phyloP scores from a whole-genome alignment of 2,797 vertebrate species.

The Notoglanidium macrostoma region DNA sequence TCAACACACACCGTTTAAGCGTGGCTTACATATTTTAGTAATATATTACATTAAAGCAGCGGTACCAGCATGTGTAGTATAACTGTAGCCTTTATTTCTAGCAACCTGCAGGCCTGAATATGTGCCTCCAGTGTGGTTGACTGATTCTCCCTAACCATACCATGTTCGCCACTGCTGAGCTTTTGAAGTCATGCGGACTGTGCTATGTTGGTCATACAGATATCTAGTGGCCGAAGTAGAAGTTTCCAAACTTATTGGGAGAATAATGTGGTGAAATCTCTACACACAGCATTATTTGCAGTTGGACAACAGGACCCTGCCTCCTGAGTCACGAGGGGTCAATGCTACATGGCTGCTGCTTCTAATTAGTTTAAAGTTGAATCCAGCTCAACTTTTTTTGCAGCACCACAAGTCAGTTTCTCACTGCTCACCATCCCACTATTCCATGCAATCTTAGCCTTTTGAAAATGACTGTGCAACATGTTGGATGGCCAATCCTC shows the following conservation, averaged over 20 bases:
- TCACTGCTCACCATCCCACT: not conserved
- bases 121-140: not conserved
- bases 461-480: not conserved
- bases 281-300: not conserved
- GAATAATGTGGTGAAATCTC: not conserved
- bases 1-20: not conserved
- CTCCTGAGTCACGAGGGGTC: not conserved
- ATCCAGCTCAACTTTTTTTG: not conserved
- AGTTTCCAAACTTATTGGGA: not conserved
- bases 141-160: not conserved
- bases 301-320: not conserved
- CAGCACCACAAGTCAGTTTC: not conserved
- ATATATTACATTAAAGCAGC: not conserved
- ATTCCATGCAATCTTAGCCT: not conserved
- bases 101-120: not conserved
- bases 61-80: not conserved
- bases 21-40: not conserved
- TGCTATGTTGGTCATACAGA: not conserved
- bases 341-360: not conserved
- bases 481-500: not conserved
- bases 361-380: not conserved
- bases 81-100: not conserved
- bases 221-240: not conserved
- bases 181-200: not conserved
- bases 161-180: not conserved